phyloP scores from a whole-genome alignment of 2,797 vertebrate species.

The Tinamus major region DNA sequence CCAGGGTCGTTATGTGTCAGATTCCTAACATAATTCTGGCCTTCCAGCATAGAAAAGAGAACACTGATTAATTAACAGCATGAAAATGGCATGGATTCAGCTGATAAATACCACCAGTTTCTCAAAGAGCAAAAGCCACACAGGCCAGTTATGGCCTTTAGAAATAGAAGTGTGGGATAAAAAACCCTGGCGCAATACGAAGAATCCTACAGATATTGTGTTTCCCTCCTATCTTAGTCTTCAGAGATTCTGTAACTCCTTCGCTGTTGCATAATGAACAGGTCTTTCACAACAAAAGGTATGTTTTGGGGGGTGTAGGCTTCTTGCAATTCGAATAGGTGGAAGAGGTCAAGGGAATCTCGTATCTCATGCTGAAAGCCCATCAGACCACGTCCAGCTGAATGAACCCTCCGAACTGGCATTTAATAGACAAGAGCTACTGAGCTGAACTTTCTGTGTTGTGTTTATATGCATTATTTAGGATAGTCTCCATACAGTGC shows the following conservation, averaged over 20 bases:
- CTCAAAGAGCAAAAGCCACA: not conserved
- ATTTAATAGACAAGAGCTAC: not conserved
- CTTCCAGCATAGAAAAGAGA: constrained; percentile 1
- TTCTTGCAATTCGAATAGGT: not conserved
- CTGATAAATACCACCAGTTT: constrained; percentile 5
- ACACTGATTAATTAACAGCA: not conserved
- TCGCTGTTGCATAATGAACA: not conserved
- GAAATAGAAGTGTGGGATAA: not conserved
- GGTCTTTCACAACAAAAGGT: not conserved
- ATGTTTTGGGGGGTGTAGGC: not conserved
- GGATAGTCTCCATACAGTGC: not conserved
- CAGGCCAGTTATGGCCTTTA: not conserved
- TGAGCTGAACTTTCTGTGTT: not conserved
- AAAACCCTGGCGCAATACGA: not conserved
- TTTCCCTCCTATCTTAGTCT: not conserved
- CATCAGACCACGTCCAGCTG: not conserved
- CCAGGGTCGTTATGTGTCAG: not conserved
- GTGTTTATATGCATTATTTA: not conserved
- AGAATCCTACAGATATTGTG: not conserved
- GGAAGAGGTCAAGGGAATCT: not conserved
- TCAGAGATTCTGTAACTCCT: not conserved
- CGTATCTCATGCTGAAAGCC: not conserved
- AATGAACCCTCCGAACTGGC: not conserved
- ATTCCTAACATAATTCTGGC: not conserved
- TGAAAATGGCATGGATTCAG: not conserved